Percentiles rank a stretch among this genome's conserved stretches.
Evolutionary conservation across 2,888 invertebrate species (phyloP).

Genomic region (Aphrophora alni): DNA sequence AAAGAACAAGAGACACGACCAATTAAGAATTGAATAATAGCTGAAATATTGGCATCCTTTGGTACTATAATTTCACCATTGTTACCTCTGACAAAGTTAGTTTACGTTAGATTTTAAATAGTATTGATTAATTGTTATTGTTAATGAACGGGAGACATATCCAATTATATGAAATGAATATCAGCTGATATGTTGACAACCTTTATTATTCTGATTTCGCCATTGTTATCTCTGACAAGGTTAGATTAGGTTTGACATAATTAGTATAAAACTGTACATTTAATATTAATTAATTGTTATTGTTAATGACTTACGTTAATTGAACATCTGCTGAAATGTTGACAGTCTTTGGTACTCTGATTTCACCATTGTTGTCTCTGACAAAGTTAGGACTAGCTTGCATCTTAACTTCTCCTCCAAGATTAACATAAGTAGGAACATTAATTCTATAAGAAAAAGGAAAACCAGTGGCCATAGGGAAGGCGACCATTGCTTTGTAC

Average conservation of each 20-base stretch:
- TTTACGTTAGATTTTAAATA: too few species aligned
- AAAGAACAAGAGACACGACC: too few species aligned
- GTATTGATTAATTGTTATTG: too few species aligned
- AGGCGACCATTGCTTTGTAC: conserved; percentile 66
- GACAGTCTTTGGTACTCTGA: conserved; percentile 55
- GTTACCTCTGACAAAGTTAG: conserved; percentile 48
- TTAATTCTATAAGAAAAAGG: conserved; percentile 71
- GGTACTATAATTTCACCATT: conserved; percentile 52
- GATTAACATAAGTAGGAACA: conserved; percentile 63
- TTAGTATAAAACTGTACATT: too few species aligned
- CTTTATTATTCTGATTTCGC: too few species aligned
- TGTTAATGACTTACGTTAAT: conserved; percentile 57
- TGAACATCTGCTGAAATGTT: conserved; percentile 61
- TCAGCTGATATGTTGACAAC: too few species aligned
- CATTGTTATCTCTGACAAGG: too few species aligned
- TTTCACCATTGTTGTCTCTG: conserved; percentile 44
- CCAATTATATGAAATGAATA: too few species aligned
- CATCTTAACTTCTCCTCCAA: conserved; percentile 61
- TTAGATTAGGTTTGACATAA: too few species aligned
- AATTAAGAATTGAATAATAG: conserved; percentile 60
- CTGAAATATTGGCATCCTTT: conserved; percentile 58
- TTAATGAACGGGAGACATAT: too few species aligned
- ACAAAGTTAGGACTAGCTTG: conserved; percentile 55
- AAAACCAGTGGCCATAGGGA: conserved; percentile 74
- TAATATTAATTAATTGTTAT: too few species aligned